phyloP scores from a whole-genome alignment of 2,797 vertebrate species.

The Cephalopachus bancanus region DNA sequence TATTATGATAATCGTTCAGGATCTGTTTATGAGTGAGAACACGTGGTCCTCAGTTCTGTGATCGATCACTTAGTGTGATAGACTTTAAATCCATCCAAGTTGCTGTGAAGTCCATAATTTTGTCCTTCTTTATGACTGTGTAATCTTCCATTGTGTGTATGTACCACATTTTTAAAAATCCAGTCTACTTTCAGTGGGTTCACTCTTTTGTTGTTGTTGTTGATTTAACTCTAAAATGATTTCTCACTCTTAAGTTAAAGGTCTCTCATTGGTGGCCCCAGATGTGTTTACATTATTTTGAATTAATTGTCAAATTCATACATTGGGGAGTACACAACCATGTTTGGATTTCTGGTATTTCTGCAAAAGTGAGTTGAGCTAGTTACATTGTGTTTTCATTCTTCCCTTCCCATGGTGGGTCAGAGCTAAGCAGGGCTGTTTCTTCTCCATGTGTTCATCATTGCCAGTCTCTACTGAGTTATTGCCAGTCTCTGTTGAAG shows the following conservation, averaged over 20 bases:
- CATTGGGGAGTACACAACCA: neutral
- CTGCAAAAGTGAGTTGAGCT: neutral
- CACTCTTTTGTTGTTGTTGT: too few relatives aligned
- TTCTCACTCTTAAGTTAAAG: neutral
- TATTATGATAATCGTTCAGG: too few relatives aligned
- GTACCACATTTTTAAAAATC: too few relatives aligned
- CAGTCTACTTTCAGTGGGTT: too few relatives aligned
- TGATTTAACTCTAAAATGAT: neutral
- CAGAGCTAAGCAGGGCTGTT: neutral
- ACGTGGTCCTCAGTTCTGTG: too few relatives aligned
- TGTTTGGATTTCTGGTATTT: neutral
- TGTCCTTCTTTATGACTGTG: too few relatives aligned
- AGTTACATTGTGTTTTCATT: neutral
- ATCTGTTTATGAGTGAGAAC: too few relatives aligned
- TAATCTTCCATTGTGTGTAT: too few relatives aligned
- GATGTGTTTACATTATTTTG: slow-evolving; percentile 13
- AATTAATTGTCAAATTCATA: slow-evolving; percentile 4
- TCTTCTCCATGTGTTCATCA: neutral
- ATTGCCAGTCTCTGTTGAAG: neutral
- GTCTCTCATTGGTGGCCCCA: neutral
- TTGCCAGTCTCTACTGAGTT: neutral
- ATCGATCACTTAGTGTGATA: too few relatives aligned
- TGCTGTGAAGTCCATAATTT: too few relatives aligned
- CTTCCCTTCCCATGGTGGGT: neutral
- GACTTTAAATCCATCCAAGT: too few relatives aligned